Conservation (phyloP, 30 jellyfish, hydroid and myxozoan genomes). For the Phacellophora camtschatica region DNA sequence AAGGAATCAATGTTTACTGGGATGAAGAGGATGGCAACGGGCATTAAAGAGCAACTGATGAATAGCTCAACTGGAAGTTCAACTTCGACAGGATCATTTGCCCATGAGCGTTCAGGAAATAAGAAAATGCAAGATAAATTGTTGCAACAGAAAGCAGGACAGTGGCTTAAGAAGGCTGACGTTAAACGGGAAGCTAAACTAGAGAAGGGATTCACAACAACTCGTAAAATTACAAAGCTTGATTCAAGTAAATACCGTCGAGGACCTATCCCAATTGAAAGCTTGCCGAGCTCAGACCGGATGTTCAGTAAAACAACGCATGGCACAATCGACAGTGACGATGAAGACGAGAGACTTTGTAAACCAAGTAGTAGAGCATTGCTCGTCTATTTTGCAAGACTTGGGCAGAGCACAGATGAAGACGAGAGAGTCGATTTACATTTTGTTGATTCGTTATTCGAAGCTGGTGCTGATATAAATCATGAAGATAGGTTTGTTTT, state of each 20-base stretch:
- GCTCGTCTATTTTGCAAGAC: constrained; percentile 40
- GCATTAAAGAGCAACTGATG: too few species aligned
- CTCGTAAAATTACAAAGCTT: background rate
- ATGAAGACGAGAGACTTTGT: constrained; percentile 29
- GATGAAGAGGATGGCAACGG: background rate
- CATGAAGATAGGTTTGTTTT: constrained; percentile 56
- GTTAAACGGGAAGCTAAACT: background rate
- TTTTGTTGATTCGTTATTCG: constrained; percentile 68
- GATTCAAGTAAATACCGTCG: constrained; percentile 49
- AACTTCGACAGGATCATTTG: too few species aligned
- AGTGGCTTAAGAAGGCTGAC: background rate
- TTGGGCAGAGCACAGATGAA: constrained; percentile 65
- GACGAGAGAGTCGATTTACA: constrained; percentile 70
- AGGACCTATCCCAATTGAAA: constrained; percentile 58
- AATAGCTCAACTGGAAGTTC: too few species aligned
- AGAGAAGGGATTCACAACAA: background rate
- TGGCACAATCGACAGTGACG: constrained; percentile 62
- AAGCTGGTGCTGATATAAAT: constrained; percentile 84
- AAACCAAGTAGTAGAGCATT: constrained; percentile 67
- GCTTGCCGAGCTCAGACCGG: constrained; percentile 20
- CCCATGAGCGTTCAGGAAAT: too few species aligned
- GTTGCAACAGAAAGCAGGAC: background rate
- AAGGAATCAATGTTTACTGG: background rate
- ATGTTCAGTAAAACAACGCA: background rate
- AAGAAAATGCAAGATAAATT: too few species aligned